These are phyloP conservation scores for Lepus townsendii DNA, from an alignment of 2,797 vertebrate genomes.

Conservation along the genomic window DNA sequence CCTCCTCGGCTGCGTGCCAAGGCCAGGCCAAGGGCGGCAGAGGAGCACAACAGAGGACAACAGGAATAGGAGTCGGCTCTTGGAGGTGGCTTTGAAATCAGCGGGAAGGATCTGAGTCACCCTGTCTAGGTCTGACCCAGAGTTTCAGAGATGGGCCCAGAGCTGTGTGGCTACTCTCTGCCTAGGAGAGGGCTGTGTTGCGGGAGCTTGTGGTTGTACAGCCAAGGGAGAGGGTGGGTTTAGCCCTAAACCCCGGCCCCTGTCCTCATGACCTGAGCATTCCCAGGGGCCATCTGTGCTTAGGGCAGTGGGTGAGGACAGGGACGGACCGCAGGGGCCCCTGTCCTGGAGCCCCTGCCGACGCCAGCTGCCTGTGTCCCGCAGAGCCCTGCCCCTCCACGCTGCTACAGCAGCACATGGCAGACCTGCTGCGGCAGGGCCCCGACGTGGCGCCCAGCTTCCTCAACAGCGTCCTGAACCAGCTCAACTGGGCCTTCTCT, in stretches of 20 bases:
- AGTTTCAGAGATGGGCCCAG: background rate
- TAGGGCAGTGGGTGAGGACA: background rate
- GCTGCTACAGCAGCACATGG: slow-evolving; percentile 98
- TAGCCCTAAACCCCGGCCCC: background rate
- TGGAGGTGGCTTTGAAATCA: background rate
- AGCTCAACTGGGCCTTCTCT: slow-evolving; percentile 99
- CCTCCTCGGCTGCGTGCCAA: slow-evolving; percentile 51
- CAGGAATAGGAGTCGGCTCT: background rate
- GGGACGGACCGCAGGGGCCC: background rate
- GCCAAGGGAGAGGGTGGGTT: background rate
- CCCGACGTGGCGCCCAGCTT: slow-evolving; percentile 97
- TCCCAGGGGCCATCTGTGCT: background rate
- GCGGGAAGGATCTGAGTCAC: background rate
- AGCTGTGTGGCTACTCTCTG: background rate
- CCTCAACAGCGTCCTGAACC: slow-evolving; percentile 99
- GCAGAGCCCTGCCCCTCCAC: slow-evolving; percentile 97
- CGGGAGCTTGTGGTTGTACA: background rate
- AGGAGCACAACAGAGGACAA: slow-evolving; percentile 12
- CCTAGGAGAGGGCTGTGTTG: background rate
- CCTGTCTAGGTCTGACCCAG: background rate
- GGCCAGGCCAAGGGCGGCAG: slow-evolving; percentile 74
- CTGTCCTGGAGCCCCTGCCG: background rate
- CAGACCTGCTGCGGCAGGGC: slow-evolving; percentile 94
- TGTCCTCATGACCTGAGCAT: background rate
- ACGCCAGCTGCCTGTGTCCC: slow-evolving; percentile 48